Conservation (phyloP, 1,140 invertebrate genomes). For the Micrasema longulum region DNA sequence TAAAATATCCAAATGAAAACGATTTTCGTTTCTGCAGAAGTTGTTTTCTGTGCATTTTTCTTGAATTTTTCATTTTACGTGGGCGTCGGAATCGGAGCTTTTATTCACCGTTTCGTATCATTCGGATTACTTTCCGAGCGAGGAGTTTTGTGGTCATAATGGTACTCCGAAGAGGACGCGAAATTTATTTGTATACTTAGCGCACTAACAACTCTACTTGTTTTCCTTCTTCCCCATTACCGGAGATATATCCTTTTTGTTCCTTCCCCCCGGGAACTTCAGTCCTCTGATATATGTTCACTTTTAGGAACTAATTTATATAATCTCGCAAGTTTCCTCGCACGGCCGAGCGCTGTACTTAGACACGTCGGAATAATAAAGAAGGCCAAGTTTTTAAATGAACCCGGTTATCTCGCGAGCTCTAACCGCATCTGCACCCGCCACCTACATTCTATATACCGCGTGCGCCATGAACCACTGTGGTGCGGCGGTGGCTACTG, state of each 20-base stretch:
- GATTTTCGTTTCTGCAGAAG: too few relatives aligned
- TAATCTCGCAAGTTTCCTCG: constrained; percentile 19
- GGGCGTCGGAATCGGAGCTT: too few relatives aligned
- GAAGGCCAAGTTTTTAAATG: constrained; percentile 26
- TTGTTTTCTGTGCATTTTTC: too few relatives aligned
- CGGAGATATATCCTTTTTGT: constrained; percentile 7
- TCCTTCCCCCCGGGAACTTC: neutral
- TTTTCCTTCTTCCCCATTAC: neutral
- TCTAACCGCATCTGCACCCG: neutral
- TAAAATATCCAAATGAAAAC: too few relatives aligned
- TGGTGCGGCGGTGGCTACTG: too few relatives aligned
- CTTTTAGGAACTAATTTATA: constrained; percentile 38
- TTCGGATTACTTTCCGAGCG: too few relatives aligned
- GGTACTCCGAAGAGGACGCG: neutral
- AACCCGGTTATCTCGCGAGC: constrained; percentile 24
- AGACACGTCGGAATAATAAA: constrained; percentile 29
- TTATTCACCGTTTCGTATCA: too few relatives aligned
- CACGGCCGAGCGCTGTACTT: constrained; percentile 14
- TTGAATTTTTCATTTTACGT: too few relatives aligned
- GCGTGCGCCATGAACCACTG: too few relatives aligned
- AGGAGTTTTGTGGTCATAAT: neutral
- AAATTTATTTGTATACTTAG: constrained; percentile 1
- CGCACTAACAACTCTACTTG: neutral
- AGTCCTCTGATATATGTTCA: constrained; percentile 16
- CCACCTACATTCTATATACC: neutral